Conservation (phyloP, 2,797 vertebrate genomes). For the Myotis findleyi region DNA sequence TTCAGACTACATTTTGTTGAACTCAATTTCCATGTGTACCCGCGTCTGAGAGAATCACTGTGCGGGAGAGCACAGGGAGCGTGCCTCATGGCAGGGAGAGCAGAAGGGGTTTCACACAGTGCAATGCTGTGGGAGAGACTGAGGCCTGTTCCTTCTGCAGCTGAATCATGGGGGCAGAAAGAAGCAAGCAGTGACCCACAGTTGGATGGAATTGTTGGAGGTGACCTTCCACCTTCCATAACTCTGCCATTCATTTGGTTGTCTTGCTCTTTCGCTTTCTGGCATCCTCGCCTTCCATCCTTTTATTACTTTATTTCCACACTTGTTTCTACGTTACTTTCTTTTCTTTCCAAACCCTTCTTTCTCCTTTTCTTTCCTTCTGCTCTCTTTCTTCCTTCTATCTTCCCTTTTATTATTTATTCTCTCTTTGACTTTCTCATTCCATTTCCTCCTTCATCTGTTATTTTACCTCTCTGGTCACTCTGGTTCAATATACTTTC, state of each 20-base stretch:
- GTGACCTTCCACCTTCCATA: neutral
- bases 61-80: neutral
- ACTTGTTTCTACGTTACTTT: neutral
- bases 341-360: neutral
- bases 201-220: too few relatives aligned
- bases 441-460: neutral
- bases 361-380: neutral
- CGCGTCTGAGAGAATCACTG: neutral
- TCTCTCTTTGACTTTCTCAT: neutral
- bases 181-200: neutral
- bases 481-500: neutral
- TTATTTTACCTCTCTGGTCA: neutral
- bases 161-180: neutral
- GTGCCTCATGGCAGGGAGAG: accelerated
- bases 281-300: neutral
- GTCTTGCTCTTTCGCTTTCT: neutral
- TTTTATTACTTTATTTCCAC: neutral
- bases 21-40: neutral
- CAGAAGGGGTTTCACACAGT: too few relatives aligned
- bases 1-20: neutral
- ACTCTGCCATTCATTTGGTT: neutral
- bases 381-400: neutral
- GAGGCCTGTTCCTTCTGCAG: neutral
- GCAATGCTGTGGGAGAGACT: neutral
- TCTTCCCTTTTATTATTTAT: neutral